phyloP scores from a whole-genome alignment of 2,888 invertebrate genomes.

The Dasysyrphus tricinctus region DNA sequence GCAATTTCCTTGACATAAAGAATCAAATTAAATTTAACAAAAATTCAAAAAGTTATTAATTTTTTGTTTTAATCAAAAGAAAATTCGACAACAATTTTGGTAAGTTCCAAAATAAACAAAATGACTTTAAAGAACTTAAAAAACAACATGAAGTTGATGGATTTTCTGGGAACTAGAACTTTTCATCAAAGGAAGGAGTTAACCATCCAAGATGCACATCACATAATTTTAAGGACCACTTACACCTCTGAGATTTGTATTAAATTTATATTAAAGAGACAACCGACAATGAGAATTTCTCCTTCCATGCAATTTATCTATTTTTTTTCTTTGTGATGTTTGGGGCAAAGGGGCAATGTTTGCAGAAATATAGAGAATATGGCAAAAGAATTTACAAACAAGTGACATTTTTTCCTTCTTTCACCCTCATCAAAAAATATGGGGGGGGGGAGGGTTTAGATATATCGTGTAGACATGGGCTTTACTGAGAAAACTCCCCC shows the following conservation, averaged over 20 bases:
- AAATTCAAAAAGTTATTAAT: not conserved
- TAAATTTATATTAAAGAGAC: not conserved
- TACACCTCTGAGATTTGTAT: not conserved
- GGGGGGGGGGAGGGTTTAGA: no score
- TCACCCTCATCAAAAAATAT: conserved; percentile 18
- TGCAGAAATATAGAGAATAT: conserved; percentile 5
- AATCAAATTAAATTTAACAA: not conserved
- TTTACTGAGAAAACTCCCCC: not conserved
- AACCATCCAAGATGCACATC: no score
- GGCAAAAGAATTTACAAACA: conserved; percentile 51
- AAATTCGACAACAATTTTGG: not conserved
- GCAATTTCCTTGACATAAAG: not conserved
- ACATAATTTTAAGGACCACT: not conserved
- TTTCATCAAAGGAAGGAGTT: no score
- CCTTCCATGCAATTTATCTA: conserved; percentile 16
- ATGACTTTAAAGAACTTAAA: not conserved
- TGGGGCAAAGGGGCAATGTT: not conserved
- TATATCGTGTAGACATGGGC: not conserved
- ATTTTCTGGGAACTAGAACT: not conserved
- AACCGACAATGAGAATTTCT: not conserved
- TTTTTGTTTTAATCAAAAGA: not conserved
- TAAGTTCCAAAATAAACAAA: not conserved
- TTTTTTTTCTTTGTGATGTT: not conserved
- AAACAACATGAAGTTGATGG: not conserved
- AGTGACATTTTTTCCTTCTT: conserved; percentile 25